A percentile compares a stretch with the other conserved stretches of the same genome.
phyloP scores from a whole-genome alignment of 1,140 invertebrate species.

The Scaptomyza hsui region DNA sequence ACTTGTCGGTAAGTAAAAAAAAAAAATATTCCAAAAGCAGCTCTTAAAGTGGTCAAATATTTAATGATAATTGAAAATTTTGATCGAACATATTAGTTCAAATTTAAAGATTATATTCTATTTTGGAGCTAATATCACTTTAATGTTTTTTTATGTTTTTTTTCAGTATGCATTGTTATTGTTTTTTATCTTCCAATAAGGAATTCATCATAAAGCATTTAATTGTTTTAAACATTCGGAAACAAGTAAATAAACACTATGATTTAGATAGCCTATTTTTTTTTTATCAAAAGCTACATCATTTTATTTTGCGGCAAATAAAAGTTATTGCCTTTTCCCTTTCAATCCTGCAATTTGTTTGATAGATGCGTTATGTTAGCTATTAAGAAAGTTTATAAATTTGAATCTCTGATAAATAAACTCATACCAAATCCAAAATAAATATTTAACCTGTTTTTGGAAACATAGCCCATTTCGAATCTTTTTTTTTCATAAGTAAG shows the following conservation, averaged over 20 bases:
- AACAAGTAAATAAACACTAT: background rate
- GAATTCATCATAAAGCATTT: slow-evolving; percentile 40
- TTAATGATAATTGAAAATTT: too few species aligned
- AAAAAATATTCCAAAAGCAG: background rate
- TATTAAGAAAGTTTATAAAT: too few species aligned
- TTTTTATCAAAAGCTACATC: too few species aligned
- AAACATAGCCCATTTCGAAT: too few species aligned
- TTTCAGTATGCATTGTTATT: slow-evolving; percentile 63
- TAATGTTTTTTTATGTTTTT: background rate
- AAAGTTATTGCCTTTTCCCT: too few species aligned
- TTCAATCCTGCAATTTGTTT: too few species aligned
- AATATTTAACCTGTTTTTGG: too few species aligned
- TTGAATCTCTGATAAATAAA: too few species aligned
- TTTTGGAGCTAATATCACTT: background rate
- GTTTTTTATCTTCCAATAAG: slow-evolving; percentile 65
- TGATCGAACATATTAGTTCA: background rate
- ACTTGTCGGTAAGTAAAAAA: slow-evolving; percentile 55
- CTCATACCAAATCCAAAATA: too few species aligned
- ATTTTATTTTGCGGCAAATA: too few species aligned
- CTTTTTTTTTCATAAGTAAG: too few species aligned
- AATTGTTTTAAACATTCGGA: background rate
- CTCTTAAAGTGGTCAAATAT: background rate
- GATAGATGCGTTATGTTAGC: too few species aligned
- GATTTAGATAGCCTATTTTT: background rate
- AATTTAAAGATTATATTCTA: background rate